Evolutionary conservation across 2,797 vertebrate species (phyloP).

Genomic region (Leptatherina wallacei): DNA sequence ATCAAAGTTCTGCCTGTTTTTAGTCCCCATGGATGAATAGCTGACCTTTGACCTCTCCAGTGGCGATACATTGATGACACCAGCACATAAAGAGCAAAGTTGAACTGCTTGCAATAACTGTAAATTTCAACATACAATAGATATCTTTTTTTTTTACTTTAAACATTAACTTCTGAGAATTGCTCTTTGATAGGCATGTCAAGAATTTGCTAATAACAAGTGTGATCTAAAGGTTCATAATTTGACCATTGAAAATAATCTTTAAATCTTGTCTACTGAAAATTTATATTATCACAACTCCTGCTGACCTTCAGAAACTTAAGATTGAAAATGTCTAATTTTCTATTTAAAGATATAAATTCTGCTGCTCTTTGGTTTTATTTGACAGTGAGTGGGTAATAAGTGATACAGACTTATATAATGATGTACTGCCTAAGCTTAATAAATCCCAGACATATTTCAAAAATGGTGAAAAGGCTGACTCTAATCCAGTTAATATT

Average conservation of each 20-base stretch:
- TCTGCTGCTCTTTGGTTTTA: not conserved
- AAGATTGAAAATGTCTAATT: not conserved
- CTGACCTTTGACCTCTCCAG: constrained; percentile 69
- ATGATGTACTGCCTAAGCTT: not conserved
- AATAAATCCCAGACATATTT: not conserved
- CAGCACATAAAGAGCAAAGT: constrained; percentile 60
- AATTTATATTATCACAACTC: not conserved
- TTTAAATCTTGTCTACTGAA: not conserved
- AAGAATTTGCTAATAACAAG: not conserved
- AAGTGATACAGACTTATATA: not conserved
- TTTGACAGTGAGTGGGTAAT: not conserved
- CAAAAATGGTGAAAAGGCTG: not conserved
- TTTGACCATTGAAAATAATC: not conserved
- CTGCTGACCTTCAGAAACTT: not conserved
- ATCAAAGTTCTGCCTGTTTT: constrained; percentile 65
- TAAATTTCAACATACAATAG: not conserved
- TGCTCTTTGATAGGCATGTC: not conserved
- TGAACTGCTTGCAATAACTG: constrained; percentile 25
- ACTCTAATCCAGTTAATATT: not conserved
- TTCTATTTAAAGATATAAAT: no score
- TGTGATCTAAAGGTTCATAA: not conserved
- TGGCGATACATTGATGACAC: constrained; percentile 50
- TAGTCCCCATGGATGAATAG: constrained; percentile 39
- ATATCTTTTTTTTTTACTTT: constrained; percentile 12
- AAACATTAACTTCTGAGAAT: not conserved